A percentile compares a stretch with the other conserved stretches of the same genome.
phyloP scores from a whole-genome alignment of 2,113 vertebrate genomes.

The Sitta europaea region DNA sequence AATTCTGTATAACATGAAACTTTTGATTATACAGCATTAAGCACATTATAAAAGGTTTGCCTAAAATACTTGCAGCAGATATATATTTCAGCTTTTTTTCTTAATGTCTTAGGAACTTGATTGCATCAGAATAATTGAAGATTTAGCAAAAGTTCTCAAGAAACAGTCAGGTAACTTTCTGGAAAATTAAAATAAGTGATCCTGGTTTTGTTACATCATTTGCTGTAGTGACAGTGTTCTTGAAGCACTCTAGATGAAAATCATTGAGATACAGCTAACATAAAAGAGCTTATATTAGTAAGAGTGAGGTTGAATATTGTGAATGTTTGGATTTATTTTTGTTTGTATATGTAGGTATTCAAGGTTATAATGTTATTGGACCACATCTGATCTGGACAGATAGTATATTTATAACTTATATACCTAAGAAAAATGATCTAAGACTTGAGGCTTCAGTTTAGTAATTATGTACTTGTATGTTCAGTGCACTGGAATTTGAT shows the following conservation, averaged over 20 bases:
- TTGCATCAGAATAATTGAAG: constrained; percentile 88
- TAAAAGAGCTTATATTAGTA: neutral
- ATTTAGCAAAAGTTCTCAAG: constrained; percentile 84
- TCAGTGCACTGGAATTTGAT: neutral
- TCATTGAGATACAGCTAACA: neutral
- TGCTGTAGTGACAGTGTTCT: neutral
- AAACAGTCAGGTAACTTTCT: constrained; percentile 84
- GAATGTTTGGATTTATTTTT: neutral
- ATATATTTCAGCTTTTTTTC: neutral
- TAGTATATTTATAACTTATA: neutral
- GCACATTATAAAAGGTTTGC: neutral
- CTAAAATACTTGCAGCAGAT: neutral
- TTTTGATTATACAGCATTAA: neutral
- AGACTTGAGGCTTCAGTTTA: neutral
- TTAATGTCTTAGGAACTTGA: constrained; percentile 77
- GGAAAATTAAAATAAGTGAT: neutral
- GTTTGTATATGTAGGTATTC: neutral
- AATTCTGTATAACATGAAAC: neutral
- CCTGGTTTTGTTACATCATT: neutral
- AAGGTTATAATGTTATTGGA: neutral
- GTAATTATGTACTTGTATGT: neutral
- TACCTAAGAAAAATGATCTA: neutral
- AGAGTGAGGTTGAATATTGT: neutral
- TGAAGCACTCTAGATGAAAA: neutral
- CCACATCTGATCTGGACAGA: neutral